A percentile compares a stretch with the other conserved stretches of the same genome.
phyloP scores from a whole-genome alignment of 2,888 invertebrate genomes.

The Oscheius myriophilus region DNA sequence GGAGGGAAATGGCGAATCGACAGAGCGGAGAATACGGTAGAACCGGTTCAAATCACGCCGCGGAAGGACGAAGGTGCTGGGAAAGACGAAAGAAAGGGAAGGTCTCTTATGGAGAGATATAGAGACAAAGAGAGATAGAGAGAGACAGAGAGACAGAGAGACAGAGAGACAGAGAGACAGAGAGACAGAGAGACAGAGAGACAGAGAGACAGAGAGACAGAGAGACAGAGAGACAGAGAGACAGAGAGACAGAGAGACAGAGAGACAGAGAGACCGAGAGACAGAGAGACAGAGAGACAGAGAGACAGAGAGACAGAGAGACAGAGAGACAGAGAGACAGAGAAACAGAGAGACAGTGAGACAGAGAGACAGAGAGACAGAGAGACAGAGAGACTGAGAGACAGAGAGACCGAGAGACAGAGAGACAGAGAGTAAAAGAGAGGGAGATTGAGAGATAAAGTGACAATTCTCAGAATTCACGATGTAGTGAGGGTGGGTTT shows the following conservation, averaged over 20 bases:
- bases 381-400: neutral
- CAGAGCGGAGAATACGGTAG: too few relatives aligned
- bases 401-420: slow-evolving; percentile 6
- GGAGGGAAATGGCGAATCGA: too few relatives aligned
- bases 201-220: slow-evolving; percentile 6
- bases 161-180: slow-evolving; percentile 16
- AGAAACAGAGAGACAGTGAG: slow-evolving; percentile 4
- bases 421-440: neutral
- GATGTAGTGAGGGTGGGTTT: too few relatives aligned
- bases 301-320: slow-evolving; percentile 15
- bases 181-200: slow-evolving; percentile 17
- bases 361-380: too few relatives aligned
- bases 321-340: slow-evolving; percentile 16
- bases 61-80: neutral
- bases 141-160: slow-evolving; percentile 8
- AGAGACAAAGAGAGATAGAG: slow-evolving; percentile 9
- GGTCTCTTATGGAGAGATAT: neutral
- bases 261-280: neutral
- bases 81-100: neutral
- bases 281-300: slow-evolving; percentile 11
- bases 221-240: slow-evolving; percentile 11
- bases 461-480: too few relatives aligned
- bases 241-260: slow-evolving; percentile 11
- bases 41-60: too few relatives aligned
- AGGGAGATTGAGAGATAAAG: too few relatives aligned